Percentiles rank a stretch among this genome's conserved stretches.
Conservation (phyloP, 2,797 vertebrate species). For the Sebastes taczanowskii region DNA sequence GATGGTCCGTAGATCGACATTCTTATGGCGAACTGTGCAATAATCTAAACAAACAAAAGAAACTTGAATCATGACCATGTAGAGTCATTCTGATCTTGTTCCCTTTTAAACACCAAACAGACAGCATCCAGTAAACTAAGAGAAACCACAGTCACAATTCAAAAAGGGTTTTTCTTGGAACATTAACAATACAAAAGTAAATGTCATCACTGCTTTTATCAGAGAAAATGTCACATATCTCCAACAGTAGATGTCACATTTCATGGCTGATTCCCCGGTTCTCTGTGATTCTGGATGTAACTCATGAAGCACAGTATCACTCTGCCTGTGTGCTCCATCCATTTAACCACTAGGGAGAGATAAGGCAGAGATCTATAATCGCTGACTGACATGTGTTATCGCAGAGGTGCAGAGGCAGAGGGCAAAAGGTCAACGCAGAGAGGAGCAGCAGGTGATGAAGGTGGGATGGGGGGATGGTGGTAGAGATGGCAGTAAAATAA, state of each 20-base stretch:
- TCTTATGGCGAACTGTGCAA: too few relatives aligned
- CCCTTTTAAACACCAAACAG: too few relatives aligned
- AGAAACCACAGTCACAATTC: too few relatives aligned
- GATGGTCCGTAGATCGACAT: too few relatives aligned
- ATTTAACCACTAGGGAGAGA: constrained; percentile 6
- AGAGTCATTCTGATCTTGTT: background rate
- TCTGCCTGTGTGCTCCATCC: background rate
- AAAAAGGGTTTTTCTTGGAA: too few relatives aligned
- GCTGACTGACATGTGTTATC: constrained; percentile 21
- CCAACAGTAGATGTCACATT: background rate
- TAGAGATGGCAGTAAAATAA: background rate
- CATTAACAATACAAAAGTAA: too few relatives aligned
- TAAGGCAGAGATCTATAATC: constrained; percentile 9
- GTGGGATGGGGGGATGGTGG: background rate
- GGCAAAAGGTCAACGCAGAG: background rate
- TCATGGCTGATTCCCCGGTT: background rate
- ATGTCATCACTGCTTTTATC: too few relatives aligned
- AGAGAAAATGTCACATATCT: background rate
- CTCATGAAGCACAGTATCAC: background rate
- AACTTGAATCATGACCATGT: too few relatives aligned
- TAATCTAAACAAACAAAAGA: too few relatives aligned
- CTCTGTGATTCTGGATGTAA: background rate
- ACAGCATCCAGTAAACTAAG: too few relatives aligned
- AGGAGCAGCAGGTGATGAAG: background rate
- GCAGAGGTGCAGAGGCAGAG: background rate